Evolutionary conservation across 2,113 vertebrate species (phyloP), one percentile per base, ranked within the genome.

Genomic region (Oreochromis spilurus): DNA sequence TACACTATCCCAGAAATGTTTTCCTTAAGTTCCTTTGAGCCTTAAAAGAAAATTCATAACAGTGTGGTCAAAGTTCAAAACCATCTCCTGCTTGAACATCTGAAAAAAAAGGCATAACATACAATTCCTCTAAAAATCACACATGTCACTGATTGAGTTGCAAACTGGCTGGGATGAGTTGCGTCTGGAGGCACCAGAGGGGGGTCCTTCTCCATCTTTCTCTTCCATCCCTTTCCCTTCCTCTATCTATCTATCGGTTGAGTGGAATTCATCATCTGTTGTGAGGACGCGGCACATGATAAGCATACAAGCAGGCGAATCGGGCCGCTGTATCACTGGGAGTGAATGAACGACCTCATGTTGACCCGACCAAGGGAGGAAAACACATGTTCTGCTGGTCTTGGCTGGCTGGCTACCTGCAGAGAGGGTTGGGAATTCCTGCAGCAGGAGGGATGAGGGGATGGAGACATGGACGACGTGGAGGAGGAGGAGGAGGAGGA

Each of bases 321-420:
- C 91, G 90, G 93, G 92, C 94, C 93, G 93, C 93, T 95, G 97
- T 95, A 96, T 96, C 96, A 95, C 91, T 94, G 92, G 94, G 93
- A 96, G 93, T 95, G 95, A 95, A 95, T 96, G 94, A 93, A 92
- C 96, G 96, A 97, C 97, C 97, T 92, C 82, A 21, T 84, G 84
- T 85, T 97, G 97, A 97, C 97, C 97, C 96, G 94, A 93, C 95
- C 94, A 93, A 93, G 90, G 95, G 95, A 97, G 97, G 95, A 95
- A 97, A 97, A 97, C 96, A 97, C 97, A 97, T 98, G 97, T 97
- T 97, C 97, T 97, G 94, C 91, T 96, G 97, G 97, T 96, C 96
- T 95, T 95, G 96, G 96, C 86, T 91, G 96, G 95, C 93, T 93
- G 97, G 96, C 95, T 96, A 97, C 97, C 97, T 97, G 97, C 96